Base-by-base conservation (phyloP, 2,888 invertebrate genomes). In the Hemithea aestivaria region DNA sequence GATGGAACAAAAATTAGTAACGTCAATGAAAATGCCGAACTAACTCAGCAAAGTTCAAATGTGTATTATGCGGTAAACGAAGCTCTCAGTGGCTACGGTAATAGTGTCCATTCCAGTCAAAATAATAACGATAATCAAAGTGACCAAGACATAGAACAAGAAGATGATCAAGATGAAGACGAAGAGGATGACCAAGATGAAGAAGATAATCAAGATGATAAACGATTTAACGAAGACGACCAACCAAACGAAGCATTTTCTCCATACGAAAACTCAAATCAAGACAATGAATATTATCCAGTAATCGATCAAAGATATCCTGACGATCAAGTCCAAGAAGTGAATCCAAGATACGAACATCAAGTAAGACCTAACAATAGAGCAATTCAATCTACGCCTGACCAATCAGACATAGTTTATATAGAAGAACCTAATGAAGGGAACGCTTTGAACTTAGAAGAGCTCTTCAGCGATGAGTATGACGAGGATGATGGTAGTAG, bases 21-120 rank as follows among this genome's bases (percentile, higher is more conserved):
- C 24, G 47, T 56, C 8, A 60, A 51, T 30, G 51, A 42, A 23
- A 67, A 65, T 35, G 51, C 56, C 28, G 70, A 79, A 53, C 31
- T 67, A 11, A 58, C 59, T 35, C 72, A 78, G 35, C 62, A 73
- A 1, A 77, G 73, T 56, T 69, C 71, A 1, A 72, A 75, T 36
- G 49, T 68, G 11, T 73, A 75, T 23, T 70, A 73, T 45, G 58
- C 53, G n/a, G 53, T 66, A 6, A 62, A 62, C 9, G 59, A 70
- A 50, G 51, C 45, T n/a, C 35, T 45, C 8, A 52, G 34, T 40
- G 47, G 48, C 1, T 45, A 42, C 6, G 46, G 42, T 0, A 27
- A 23, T 7, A 27, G 8, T 20, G 11, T 34, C 4, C 36, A 45
- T 31, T 16, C 37, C 1, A 45, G 12, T 34, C 33, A 52, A 12